Evolutionary conservation across 2,113 vertebrate species (phyloP).

Genomic region (Holacanthus passer): DNA sequence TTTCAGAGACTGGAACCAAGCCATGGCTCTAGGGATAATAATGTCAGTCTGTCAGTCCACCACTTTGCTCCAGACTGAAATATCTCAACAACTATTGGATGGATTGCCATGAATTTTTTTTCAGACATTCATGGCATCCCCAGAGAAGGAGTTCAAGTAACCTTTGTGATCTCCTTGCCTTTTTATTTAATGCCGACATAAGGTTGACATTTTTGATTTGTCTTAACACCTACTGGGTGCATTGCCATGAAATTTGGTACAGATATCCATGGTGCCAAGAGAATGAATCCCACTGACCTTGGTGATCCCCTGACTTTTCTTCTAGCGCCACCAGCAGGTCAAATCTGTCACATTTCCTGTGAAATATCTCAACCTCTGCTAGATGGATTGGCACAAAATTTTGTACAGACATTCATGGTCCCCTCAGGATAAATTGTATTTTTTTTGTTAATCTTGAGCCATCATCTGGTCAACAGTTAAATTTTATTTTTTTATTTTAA

Average conservation of each 20-base stretch:
- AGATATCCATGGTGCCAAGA: background rate
- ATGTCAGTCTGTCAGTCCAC: background rate
- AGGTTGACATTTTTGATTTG: too few relatives aligned
- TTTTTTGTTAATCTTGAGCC: background rate
- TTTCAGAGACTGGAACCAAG: conserved; percentile 11
- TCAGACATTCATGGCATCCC: background rate
- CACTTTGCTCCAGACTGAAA: conserved; percentile 6
- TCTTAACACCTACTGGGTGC: background rate
- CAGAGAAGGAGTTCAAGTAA: background rate
- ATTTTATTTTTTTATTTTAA: background rate
- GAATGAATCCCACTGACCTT: background rate
- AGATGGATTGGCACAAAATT: background rate
- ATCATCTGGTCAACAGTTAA: too few relatives aligned
- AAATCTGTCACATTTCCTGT: background rate
- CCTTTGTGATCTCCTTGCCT: background rate
- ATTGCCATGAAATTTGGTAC: background rate
- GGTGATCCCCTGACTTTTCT: background rate
- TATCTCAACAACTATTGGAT: background rate
- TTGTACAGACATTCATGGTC: background rate
- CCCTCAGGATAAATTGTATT: background rate
- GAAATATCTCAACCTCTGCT: background rate
- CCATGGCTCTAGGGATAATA: background rate
- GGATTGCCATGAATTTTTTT: background rate
- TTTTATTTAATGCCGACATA: too few relatives aligned
- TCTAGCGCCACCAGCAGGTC: background rate